Conservation (phyloP, 53 echinoderm and acorn worm species). For the Holothuria scabra region DNA sequence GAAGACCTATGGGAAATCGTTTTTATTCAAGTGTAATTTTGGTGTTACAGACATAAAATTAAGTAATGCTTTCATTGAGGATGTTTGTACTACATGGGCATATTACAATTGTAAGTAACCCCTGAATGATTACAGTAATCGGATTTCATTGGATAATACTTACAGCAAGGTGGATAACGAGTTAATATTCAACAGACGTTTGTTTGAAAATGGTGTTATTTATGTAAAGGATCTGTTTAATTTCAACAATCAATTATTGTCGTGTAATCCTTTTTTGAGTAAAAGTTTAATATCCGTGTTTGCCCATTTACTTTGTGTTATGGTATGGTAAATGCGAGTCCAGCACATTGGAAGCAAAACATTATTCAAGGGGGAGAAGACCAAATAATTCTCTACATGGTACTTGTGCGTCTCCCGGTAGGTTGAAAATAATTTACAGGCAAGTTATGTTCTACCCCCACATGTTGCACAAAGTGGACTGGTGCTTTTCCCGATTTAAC, state of each 20-base stretch:
- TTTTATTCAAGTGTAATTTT: neutral
- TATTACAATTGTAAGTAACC: neutral
- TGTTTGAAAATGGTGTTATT: too few species aligned
- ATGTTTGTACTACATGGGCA: slow-evolving; percentile 7
- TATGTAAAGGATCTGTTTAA: too few species aligned
- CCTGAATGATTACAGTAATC: too few species aligned
- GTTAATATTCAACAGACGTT: neutral
- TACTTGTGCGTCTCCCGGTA: too few species aligned
- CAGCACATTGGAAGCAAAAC: neutral
- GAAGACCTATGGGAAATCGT: neutral
- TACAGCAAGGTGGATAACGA: neutral
- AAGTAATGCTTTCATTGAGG: neutral
- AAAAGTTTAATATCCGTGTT: neutral
- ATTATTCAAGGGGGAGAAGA: neutral
- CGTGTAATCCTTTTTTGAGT: too few species aligned
- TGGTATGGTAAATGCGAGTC: too few species aligned
- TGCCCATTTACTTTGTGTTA: slow-evolving; percentile 16
- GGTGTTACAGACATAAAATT: neutral
- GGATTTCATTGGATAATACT: too few species aligned
- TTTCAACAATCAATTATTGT: too few species aligned
- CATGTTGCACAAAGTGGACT: neutral
- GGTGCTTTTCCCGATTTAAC: neutral
- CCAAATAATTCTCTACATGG: neutral
- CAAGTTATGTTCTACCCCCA: too few species aligned
- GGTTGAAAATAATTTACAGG: neutral